phyloP scores from a whole-genome alignment of 2,113 vertebrate genomes.

The Lonchura striata region DNA sequence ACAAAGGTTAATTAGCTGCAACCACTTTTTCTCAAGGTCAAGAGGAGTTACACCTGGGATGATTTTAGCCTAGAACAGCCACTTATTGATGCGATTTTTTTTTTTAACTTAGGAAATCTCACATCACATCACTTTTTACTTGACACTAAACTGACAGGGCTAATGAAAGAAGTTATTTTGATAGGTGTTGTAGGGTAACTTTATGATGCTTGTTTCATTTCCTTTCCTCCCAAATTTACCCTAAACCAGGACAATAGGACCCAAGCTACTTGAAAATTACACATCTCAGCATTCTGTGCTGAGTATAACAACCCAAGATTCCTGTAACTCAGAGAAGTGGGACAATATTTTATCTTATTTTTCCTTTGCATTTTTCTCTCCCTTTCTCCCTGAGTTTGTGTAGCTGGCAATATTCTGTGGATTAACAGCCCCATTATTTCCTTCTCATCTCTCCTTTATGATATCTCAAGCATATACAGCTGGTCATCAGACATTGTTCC shows the following conservation, averaged over 20 bases:
- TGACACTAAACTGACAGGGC: background rate
- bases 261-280: background rate
- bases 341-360: background rate
- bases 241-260: background rate
- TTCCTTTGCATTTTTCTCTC: background rate
- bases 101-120: background rate
- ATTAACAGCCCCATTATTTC: background rate
- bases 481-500: background rate
- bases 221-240: background rate
- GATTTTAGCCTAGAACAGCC: conserved; percentile 1
- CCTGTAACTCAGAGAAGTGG: background rate
- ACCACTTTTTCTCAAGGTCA: conserved; percentile 17
- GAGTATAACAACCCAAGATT: background rate
- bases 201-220: background rate
- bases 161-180: conserved; percentile 6
- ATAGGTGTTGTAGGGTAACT: background rate
- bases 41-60: conserved; percentile 17
- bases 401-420: background rate
- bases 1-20: conserved; percentile 49
- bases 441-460: background rate
- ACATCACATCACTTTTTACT: background rate
- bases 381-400: background rate
- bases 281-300: background rate
- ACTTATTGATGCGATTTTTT: background rate
- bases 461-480: background rate